Evolutionary conservation across 2,888 invertebrate genomes (phyloP).

Genomic region (Apeira syringaria): DNA sequence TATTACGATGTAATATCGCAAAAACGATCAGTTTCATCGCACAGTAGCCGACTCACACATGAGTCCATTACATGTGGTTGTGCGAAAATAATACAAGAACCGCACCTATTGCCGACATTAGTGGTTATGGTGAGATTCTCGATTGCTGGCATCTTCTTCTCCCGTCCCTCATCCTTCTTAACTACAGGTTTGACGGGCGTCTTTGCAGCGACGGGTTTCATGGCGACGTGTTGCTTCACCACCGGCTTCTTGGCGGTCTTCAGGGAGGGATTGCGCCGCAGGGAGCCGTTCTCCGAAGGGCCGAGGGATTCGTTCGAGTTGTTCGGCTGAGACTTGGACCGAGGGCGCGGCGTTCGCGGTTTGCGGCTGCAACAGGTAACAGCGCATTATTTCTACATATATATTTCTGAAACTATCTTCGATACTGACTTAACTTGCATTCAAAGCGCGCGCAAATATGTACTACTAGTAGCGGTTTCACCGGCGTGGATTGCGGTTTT

Average conservation of each 20-base stretch:
- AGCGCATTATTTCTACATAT: slow-evolving; percentile 14
- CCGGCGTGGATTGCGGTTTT: too few species aligned
- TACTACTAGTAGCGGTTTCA: too few species aligned
- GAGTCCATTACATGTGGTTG: too few species aligned
- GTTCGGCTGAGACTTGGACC: slow-evolving; percentile 70
- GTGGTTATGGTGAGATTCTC: slow-evolving; percentile 72
- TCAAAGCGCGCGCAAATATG: too few species aligned
- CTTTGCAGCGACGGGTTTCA: slow-evolving; percentile 30
- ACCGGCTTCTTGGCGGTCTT: slow-evolving; percentile 47
- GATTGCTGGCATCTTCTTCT: slow-evolving; percentile 55
- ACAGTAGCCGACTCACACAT: too few species aligned
- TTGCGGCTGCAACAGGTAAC: slow-evolving; percentile 38
- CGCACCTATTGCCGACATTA: slow-evolving; percentile 58
- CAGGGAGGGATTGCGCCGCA: slow-evolving; percentile 60
- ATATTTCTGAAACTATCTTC: too few species aligned
- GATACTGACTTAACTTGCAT: too few species aligned
- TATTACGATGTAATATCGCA: too few species aligned
- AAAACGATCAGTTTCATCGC: too few species aligned
- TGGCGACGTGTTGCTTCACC: slow-evolving; percentile 25
- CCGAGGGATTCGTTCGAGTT: slow-evolving; percentile 53
- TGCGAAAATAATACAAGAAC: slow-evolving; percentile 15
- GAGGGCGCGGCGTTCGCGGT: slow-evolving; percentile 44
- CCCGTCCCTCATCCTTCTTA: slow-evolving; percentile 20
- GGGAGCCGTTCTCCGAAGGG: slow-evolving; percentile 44
- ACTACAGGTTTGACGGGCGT: slow-evolving; percentile 19